These are phyloP conservation scores for Caiman crocodilus DNA, from an alignment of 2,797 vertebrate species.

Conservation along the genomic window DNA sequence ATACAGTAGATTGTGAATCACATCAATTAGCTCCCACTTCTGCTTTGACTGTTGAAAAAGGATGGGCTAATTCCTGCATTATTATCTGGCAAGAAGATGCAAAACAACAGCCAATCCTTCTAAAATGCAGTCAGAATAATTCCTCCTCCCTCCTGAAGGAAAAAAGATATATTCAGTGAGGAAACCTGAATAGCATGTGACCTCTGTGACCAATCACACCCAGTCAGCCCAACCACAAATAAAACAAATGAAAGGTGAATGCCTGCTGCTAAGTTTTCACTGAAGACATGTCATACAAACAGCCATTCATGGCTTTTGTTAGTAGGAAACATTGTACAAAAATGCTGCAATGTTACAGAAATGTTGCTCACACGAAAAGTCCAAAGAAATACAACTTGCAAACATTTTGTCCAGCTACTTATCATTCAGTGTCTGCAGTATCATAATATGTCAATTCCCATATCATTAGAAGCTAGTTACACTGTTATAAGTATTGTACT, in stretches of 20 bases:
- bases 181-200: background rate
- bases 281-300: slow-evolving; percentile 25
- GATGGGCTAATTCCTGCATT: background rate
- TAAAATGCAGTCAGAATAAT: background rate
- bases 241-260: background rate
- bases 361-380: slow-evolving; percentile 38
- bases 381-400: background rate
- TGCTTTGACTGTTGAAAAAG: slow-evolving; percentile 1
- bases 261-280: background rate
- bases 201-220: slow-evolving; percentile 4
- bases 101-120: background rate
- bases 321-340: slow-evolving; percentile 44
- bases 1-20: background rate
- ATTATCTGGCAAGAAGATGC: background rate
- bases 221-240: slow-evolving; percentile 27
- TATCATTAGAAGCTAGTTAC: background rate
- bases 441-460: background rate
- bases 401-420: background rate
- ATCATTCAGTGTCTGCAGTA: background rate
- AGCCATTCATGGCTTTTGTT: background rate
- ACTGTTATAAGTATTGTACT: background rate
- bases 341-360: slow-evolving; percentile 35
- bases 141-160: background rate
- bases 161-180: background rate
- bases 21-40: background rate